Evolutionary conservation across 2,888 invertebrate genomes (phyloP).

Genomic region (Stenodera caucasica): DNA sequence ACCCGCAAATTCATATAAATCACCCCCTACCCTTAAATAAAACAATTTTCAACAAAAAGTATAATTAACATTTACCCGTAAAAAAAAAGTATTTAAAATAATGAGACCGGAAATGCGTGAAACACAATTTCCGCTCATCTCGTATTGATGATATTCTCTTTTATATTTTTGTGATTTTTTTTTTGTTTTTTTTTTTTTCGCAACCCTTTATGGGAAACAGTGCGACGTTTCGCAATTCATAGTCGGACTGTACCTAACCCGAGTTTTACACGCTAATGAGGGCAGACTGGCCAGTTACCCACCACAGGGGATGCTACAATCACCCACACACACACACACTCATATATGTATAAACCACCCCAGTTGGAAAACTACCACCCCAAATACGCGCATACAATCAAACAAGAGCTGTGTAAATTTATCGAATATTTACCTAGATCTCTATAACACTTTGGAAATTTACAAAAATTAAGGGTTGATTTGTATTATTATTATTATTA

Average conservation of each 20-base stretch:
- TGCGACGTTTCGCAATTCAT: conserved; percentile 43
- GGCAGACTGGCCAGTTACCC: conserved; percentile 57
- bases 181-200: neutral
- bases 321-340: conserved; percentile 22
- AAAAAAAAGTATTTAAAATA: neutral
- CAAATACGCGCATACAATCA: neutral
- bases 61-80: too few species aligned
- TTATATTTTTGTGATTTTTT: conserved; percentile 7
- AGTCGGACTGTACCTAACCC: conserved; percentile 56
- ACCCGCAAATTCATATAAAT: neutral
- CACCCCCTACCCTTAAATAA: neutral
- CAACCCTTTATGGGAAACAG: too few species aligned
- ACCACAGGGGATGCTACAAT: conserved; percentile 50
- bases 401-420: conserved; percentile 4
- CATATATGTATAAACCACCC: conserved; percentile 7
- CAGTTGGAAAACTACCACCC: neutral
- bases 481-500: too few species aligned
- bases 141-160: conserved; percentile 6
- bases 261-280: conserved; percentile 58
- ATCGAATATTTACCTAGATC: conserved; percentile 2
- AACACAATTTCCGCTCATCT: conserved; percentile 1
- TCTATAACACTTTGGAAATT: neutral
- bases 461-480: too few species aligned
- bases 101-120: neutral
- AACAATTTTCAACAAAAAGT: too few species aligned